Evolutionary conservation across 2,113 vertebrate species (phyloP), one percentile per base, ranked within the genome.

Genomic region (Python bivittatus): DNA sequence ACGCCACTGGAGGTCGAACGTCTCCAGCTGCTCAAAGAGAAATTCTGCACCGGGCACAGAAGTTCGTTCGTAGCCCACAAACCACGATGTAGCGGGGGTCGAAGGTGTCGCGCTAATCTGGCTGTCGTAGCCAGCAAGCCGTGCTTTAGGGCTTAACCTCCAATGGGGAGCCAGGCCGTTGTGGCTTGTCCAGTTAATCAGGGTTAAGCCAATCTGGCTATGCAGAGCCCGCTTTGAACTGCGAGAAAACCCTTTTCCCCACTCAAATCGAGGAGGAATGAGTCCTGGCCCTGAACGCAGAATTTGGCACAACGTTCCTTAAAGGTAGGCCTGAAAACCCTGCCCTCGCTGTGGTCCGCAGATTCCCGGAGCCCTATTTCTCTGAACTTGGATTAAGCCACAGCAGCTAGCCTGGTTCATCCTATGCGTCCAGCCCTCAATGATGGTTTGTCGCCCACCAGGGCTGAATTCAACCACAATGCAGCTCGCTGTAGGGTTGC

Each of bases 1-100:
- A 44, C 48, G 0, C 8, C 53, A 7, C 17, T 93, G n/a, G 58
- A 91, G 79, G 15, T 0, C 38, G 0, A 0, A 56, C 0, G 10
- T 44, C 0, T 60, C 90, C 89, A 20, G 33, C 86, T 56, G 6
- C 44, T 44, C 44, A 57, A 1, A 53, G 68, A 38, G 42, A 84
- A 38, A n/a, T 2, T 7, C 33, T 38, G 33, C 0, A 15, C 68
- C 8, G 1, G 6, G 6, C 3, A 79, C 38, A 33, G n/a, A 79
- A 79, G 68, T 15, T 38, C 10, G 27, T n/a, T 10, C 27, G 0
- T 64, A 33, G 13, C 6, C 64, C 64, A 33, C 64, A 7, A 33
- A 20, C 68, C 68, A 8, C 3, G 2, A 79, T 20, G 1, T 38
- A 38, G 20, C 33, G 61, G 4, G 61, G 4, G 27, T 64, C 29